Evolutionary conservation across 2,888 invertebrate genomes (phyloP).

Genomic region (Tetragonisca angustula): DNA sequence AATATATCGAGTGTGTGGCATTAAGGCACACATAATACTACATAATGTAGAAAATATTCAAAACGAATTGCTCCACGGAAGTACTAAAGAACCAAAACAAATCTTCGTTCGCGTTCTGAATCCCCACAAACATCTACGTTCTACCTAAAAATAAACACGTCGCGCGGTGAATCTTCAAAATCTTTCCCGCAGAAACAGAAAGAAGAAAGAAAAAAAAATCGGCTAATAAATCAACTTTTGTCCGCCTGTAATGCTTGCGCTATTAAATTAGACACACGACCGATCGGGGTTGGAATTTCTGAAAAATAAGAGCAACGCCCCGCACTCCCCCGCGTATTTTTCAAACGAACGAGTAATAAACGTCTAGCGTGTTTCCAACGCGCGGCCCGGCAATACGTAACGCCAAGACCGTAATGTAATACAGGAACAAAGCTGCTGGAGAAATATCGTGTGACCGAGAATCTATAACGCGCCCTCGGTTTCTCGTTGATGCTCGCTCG

Average conservation of each 20-base stretch:
- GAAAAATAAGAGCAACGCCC: slow-evolving; percentile 19
- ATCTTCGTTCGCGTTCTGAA: not conserved
- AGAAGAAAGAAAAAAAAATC: not conserved
- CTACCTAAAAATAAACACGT: not conserved
- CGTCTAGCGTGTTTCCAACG: slow-evolving; percentile 66
- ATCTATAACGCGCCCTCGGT: slow-evolving; percentile 72
- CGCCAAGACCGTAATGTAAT: slow-evolving; percentile 73
- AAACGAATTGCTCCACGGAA: not conserved
- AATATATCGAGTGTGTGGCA: too few species aligned
- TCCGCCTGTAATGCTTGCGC: not conserved
- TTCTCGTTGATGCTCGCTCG: slow-evolving; percentile 56
- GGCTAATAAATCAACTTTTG: not conserved
- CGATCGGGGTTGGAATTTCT: not conserved
- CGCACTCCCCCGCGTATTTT: slow-evolving; percentile 47
- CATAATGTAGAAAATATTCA: not conserved
- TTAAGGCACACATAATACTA: too few species aligned
- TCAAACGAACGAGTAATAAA: slow-evolving; percentile 62
- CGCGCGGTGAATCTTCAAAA: not conserved
- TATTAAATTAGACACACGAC: not conserved
- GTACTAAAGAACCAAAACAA: not conserved
- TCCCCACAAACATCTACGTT: not conserved
- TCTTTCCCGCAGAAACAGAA: too few species aligned
- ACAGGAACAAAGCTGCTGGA: slow-evolving; percentile 76
- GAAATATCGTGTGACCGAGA: slow-evolving; percentile 78
- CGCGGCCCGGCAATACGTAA: slow-evolving; percentile 62